Evolutionary conservation across 2,888 invertebrate genomes (phyloP).

Genomic region (Perizoma flavofasciatum): DNA sequence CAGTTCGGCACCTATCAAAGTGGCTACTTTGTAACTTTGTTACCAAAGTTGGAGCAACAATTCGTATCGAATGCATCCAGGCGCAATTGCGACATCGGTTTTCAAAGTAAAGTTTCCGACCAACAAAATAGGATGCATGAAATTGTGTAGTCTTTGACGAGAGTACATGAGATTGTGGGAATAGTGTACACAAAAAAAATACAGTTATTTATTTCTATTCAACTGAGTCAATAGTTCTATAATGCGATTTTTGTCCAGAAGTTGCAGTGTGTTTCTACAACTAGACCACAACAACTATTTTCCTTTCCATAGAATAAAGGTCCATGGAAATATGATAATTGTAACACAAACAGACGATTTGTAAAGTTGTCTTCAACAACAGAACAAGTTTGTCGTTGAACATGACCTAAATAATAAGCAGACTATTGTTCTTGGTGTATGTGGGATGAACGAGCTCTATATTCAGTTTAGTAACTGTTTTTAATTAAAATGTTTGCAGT

Average conservation of each 20-base stretch:
- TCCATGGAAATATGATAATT: background rate
- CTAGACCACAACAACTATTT: background rate
- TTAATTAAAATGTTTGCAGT: background rate
- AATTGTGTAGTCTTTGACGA: too few relatives aligned
- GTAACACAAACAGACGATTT: conserved; percentile 1
- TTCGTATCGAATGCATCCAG: conserved; percentile 13
- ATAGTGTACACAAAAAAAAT: too few relatives aligned
- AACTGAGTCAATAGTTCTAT: too few relatives aligned
- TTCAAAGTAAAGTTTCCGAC: conserved; percentile 14
- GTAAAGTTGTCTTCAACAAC: conserved; percentile 19
- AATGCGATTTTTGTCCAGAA: too few relatives aligned
- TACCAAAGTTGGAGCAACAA: conserved; percentile 16
- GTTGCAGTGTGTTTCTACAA: background rate
- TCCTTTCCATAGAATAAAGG: conserved; percentile 7
- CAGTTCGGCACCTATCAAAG: conserved; percentile 3
- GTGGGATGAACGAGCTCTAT: conserved; percentile 21
- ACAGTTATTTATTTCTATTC: too few relatives aligned
- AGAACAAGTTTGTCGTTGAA: conserved; percentile 34
- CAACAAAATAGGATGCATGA: background rate
- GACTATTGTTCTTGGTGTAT: conserved; percentile 30
- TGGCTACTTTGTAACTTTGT: conserved; percentile 17
- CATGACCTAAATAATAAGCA: conserved; percentile 37
- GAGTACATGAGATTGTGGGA: too few relatives aligned
- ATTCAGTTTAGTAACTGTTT: background rate
- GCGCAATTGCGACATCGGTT: conserved; percentile 12